These are phyloP conservation scores for Sphinx pinastri DNA, from an alignment of 2,888 invertebrate genomes.

Conservation along the genomic window DNA sequence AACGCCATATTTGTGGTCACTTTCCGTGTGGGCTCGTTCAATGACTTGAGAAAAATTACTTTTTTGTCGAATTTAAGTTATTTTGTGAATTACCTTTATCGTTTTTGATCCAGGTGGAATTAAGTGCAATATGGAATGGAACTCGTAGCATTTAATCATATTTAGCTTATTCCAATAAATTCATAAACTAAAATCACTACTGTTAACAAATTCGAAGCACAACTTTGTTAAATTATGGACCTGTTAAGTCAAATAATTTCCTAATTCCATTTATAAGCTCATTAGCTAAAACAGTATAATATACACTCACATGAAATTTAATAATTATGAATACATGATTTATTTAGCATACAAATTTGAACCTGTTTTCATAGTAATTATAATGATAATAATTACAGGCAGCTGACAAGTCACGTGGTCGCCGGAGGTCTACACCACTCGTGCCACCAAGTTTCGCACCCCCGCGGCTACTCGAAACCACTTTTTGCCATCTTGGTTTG, in stretches of 20 bases:
- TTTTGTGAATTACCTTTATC: constrained; percentile 7
- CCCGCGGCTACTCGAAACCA: constrained; percentile 69
- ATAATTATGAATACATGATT: too few relatives aligned
- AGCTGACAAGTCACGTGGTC: constrained; percentile 52
- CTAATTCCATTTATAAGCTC: too few relatives aligned
- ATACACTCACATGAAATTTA: too few relatives aligned
- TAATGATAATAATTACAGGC: neutral
- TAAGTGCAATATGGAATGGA: neutral
- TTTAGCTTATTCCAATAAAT: neutral
- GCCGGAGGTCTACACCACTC: constrained; percentile 69
- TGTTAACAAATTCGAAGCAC: too few relatives aligned
- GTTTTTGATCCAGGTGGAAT: neutral
- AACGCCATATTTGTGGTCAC: constrained; percentile 28
- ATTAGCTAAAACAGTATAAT: too few relatives aligned
- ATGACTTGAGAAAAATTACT: constrained; percentile 54
- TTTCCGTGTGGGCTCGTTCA: constrained; percentile 37
- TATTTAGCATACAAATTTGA: too few relatives aligned
- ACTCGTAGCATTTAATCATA: neutral
- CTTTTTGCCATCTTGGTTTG: constrained; percentile 68
- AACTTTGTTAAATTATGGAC: too few relatives aligned
- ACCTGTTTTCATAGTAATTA: too few relatives aligned
- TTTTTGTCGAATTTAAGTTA: constrained; percentile 41
- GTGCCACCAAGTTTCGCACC: constrained; percentile 62
- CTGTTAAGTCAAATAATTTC: too few relatives aligned
- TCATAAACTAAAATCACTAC: too few relatives aligned